Conservation (phyloP, 2,797 vertebrate species). For the Hydrocynus forskahlii region DNA sequence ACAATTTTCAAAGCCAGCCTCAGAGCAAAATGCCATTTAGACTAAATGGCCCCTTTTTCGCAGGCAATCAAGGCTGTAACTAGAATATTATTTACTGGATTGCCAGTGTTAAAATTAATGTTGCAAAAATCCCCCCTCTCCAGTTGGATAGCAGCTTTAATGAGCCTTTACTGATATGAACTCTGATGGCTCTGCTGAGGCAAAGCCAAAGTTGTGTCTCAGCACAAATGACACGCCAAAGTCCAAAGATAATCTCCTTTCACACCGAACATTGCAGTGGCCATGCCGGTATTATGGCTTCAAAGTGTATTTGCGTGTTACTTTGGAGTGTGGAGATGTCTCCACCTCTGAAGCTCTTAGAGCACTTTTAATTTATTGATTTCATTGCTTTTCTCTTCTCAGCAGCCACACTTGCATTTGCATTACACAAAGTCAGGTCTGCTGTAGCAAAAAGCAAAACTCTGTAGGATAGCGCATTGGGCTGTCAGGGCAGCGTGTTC, state of each 20-base stretch:
- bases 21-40: constrained; percentile 62
- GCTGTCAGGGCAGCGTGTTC: constrained; percentile 37
- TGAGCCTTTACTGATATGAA: constrained; percentile 86
- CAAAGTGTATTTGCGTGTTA: constrained; percentile 75
- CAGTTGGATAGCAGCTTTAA: constrained; percentile 83
- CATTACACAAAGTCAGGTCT: constrained; percentile 48
- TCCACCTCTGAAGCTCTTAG: constrained; percentile 67
- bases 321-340: constrained; percentile 62
- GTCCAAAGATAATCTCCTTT: constrained; percentile 66
- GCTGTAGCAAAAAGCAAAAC: constrained; percentile 53
- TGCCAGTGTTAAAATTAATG: constrained; percentile 89
- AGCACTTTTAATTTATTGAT: constrained; percentile 72
- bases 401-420: constrained; percentile 45
- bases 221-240: constrained; percentile 63
- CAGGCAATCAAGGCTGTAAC: constrained; percentile 76
- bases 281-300: constrained; percentile 48
- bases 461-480: constrained; percentile 47
- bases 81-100: constrained; percentile 87
- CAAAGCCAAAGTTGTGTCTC: constrained; percentile 69
- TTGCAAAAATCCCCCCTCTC: constrained; percentile 83
- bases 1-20: constrained; percentile 59
- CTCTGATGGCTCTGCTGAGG: constrained; percentile 79
- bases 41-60: constrained; percentile 60
- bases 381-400: constrained; percentile 56
- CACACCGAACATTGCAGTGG: constrained; percentile 37